These are phyloP conservation scores for Resseliella maxima DNA, from an alignment of 2,888 invertebrate species.

Conservation along the genomic window DNA sequence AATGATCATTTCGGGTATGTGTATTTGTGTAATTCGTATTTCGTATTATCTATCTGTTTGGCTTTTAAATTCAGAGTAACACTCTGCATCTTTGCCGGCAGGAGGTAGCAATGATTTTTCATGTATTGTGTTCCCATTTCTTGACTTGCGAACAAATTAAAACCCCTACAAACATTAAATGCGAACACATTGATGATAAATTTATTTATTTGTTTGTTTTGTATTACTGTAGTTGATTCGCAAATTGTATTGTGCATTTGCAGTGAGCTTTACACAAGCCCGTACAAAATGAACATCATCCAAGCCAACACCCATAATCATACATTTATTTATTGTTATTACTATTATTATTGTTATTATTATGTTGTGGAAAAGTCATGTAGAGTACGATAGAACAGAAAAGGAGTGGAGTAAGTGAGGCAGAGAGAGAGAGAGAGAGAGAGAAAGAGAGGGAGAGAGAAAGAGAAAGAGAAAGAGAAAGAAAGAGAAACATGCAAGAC, in stretches of 20 bases:
- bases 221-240: background rate
- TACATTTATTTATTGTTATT: conserved; percentile 51
- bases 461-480: background rate
- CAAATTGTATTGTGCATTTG: background rate
- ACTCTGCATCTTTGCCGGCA: no score
- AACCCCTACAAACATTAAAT: background rate
- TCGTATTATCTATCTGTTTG: background rate
- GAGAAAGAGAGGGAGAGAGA: no score
- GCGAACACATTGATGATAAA: conserved; percentile 48
- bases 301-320: conserved; percentile 42
- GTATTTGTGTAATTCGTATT: background rate
- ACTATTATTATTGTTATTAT: conserved; percentile 12
- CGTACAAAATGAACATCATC: no score
- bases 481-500: background rate
- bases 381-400: no score
- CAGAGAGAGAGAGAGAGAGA: no score
- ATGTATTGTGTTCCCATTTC: background rate
- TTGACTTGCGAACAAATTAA: conserved; percentile 19
- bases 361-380: conserved; percentile 28
- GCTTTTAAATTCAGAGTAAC: background rate
- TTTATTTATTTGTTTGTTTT: conserved; percentile 32
- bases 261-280: background rate
- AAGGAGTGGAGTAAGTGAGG: no score
- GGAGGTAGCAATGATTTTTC: background rate
- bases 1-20: background rate